Evolutionary conservation across 2,113 vertebrate species (phyloP), one percentile per base, ranked within the genome.

Genomic region (Rhea pennata): DNA sequence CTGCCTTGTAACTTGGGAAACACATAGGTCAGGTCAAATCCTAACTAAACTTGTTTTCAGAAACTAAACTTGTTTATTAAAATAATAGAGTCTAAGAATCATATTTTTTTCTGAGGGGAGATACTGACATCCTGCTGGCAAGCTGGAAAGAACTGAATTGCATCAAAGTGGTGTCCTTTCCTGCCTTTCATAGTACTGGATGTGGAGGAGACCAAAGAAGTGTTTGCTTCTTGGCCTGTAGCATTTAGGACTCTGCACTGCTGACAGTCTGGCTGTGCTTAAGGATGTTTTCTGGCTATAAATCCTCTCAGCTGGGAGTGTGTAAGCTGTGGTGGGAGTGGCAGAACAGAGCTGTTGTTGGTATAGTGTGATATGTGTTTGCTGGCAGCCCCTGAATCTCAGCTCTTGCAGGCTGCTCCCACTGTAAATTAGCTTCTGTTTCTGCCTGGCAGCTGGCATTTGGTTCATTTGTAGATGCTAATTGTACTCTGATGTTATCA

Each of bases 401-500:
- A 40, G 84, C 88, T 95, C 92, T 94, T 92, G 80, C 88, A 95
- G 95, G 96, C 96, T 87, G 94, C 94, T 90, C 70, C 93, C 1
- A 39, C 94, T 90, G 95, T 97, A 97, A 97, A 98, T 98, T 96
- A 97, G 96, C 96, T 97, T 95, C 97, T 97, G 97, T 89, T 97
- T 96, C 97, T 97, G 95, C 94, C 88, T 98, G 97, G 97, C 97
- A 96, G 88, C 96, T 98, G 96, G 96, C 94, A 90, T 96, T 97
- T 50, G 96, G 93, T 97, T 98, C 98, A 95, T 98, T 98, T 98
- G 97, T 98, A 97, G 96, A 97, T 97, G 98, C 98, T 98, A 98
- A 99, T 99, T 98, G 98, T 98, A 98, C 98, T 98, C 98, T 98
- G 98, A 98, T 98, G 98, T 98, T 99, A 99, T 98, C 98, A 98